A percentile compares a stretch with the other conserved stretches of the same genome.
phyloP scores from a whole-genome alignment of 2,797 vertebrate genomes.

The Tapera naevia region DNA sequence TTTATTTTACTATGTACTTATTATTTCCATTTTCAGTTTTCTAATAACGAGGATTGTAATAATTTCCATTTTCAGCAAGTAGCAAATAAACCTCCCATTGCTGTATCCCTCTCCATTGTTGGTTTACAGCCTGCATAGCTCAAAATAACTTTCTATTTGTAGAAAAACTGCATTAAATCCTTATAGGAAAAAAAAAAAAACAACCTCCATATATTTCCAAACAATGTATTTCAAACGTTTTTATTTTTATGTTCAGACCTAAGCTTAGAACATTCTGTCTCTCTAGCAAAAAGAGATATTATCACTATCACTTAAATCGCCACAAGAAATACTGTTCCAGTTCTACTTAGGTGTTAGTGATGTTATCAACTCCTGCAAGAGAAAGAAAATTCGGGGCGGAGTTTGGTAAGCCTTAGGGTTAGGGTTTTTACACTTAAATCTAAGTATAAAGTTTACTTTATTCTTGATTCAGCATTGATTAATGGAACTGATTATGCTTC shows the following conservation, averaged over 20 bases:
- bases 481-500: not conserved
- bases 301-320: not conserved
- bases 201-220: not conserved
- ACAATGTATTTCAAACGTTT: not conserved
- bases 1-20: constrained; percentile 19
- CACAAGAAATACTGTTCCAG: not conserved
- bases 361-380: constrained; percentile 1
- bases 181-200: not conserved
- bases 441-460: not conserved
- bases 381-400: constrained; percentile 6
- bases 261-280: not conserved
- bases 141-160: not conserved
- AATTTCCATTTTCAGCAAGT: not conserved
- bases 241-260: not conserved
- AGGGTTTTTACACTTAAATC: not conserved
- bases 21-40: not conserved
- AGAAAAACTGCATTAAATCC: not conserved
- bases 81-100: not conserved
- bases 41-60: not conserved
- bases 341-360: not conserved
- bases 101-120: not conserved
- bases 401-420: not conserved
- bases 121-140: not conserved
- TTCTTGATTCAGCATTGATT: not conserved
- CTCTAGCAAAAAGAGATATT: not conserved